Evolutionary conservation across 2,113 vertebrate species (phyloP).

Genomic region (Peromyscus californicus): DNA sequence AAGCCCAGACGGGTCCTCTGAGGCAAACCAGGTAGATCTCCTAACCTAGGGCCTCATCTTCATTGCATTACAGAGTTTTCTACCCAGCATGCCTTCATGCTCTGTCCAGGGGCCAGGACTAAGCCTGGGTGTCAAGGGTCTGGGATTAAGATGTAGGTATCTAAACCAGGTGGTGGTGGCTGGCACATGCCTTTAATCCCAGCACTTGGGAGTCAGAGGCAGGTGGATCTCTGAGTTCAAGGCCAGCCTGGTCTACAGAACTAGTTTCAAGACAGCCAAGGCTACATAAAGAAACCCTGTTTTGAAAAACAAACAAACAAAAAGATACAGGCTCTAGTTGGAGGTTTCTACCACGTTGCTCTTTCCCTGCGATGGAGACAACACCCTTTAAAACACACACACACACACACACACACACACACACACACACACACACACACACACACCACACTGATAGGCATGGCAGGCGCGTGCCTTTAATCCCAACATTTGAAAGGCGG

Average conservation of each 20-base stretch:
- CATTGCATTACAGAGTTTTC: background rate
- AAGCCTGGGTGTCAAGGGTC: background rate
- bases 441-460: too few relatives aligned
- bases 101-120: background rate
- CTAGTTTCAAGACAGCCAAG: background rate
- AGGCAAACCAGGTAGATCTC: background rate
- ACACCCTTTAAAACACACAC: background rate
- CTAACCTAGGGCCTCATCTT: background rate
- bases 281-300: background rate
- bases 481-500: background rate
- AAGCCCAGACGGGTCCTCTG: accelerated
- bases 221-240: background rate
- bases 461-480: background rate
- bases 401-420: too few relatives aligned
- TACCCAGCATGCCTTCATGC: accelerated
- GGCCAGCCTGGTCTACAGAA: background rate
- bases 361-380: background rate
- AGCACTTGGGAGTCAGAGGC: background rate
- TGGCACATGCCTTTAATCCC: background rate
- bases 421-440: too few relatives aligned
- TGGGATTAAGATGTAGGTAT: background rate
- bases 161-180: background rate
- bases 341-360: too few relatives aligned
- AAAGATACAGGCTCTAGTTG: background rate
- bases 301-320: background rate